Evolutionary conservation across 2,797 vertebrate genomes (phyloP).

Genomic region (Protonibea diacanthus): DNA sequence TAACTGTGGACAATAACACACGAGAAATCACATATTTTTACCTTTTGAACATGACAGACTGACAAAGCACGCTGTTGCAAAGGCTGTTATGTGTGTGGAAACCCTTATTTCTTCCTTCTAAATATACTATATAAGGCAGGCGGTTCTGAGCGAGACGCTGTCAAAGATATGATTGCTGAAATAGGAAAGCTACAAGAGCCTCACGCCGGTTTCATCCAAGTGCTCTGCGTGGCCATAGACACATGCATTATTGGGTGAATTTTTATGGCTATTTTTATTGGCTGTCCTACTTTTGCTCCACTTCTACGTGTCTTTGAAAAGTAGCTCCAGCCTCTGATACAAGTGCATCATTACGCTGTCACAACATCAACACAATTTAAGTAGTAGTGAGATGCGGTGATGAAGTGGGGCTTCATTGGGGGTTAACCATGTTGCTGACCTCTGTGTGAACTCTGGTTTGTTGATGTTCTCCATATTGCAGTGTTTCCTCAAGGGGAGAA

Average conservation of each 20-base stretch:
- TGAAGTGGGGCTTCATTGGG: slow-evolving; percentile 57
- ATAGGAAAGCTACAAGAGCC: slow-evolving; percentile 43
- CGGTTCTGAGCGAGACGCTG: slow-evolving; percentile 33
- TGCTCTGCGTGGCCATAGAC: slow-evolving; percentile 37
- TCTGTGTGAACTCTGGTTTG: slow-evolving; percentile 81
- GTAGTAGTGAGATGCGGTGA: slow-evolving; percentile 54
- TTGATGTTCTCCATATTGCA: slow-evolving; percentile 81
- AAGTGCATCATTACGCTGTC: slow-evolving; percentile 33
- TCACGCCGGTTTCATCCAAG: slow-evolving; percentile 23
- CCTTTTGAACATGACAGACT: slow-evolving; percentile 24
- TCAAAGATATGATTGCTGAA: slow-evolving; percentile 62
- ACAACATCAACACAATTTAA: slow-evolving; percentile 38
- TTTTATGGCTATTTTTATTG: slow-evolving; percentile 74
- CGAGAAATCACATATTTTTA: slow-evolving; percentile 25
- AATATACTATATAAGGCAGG: slow-evolving; percentile 23
- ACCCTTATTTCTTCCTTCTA: slow-evolving; percentile 41
- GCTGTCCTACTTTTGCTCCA: slow-evolving; percentile 69
- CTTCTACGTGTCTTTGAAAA: slow-evolving; percentile 51
- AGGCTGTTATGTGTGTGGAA: slow-evolving; percentile 38
- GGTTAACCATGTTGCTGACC: slow-evolving; percentile 82
- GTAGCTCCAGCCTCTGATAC: slow-evolving; percentile 37
- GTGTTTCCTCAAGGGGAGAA: slow-evolving; percentile 82
- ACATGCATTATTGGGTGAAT: slow-evolving; percentile 58
- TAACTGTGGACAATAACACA: slow-evolving; percentile 33
- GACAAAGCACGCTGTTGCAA: slow-evolving; percentile 24